A percentile compares a stretch with the other conserved stretches of the same genome.
These are phyloP conservation scores for Platichthys flesus DNA, from an alignment of 2,113 vertebrate genomes.

Conservation along the genomic window DNA sequence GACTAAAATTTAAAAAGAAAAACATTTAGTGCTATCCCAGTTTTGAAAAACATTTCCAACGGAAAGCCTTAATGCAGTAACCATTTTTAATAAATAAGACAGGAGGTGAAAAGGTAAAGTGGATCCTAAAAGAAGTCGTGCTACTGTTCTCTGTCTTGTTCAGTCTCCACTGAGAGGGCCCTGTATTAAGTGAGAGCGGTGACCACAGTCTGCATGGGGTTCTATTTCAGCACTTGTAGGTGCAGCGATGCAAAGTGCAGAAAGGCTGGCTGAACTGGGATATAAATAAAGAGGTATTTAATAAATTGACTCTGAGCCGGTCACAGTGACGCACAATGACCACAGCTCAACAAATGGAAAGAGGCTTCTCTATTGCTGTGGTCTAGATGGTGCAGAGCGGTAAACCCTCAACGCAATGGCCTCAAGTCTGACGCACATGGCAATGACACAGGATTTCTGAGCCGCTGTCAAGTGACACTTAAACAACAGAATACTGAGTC, in stretches of 20 bases:
- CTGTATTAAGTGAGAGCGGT: neutral
- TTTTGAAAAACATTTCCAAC: neutral
- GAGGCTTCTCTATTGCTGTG: neutral
- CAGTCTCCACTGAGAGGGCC: constrained; percentile 54
- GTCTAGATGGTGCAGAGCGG: too few relatives aligned
- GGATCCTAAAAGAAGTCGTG: constrained; percentile 69
- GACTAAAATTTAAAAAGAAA: neutral
- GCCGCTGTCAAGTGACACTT: too few relatives aligned
- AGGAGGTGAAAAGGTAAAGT: constrained; percentile 30
- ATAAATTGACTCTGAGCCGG: neutral
- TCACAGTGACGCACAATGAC: neutral
- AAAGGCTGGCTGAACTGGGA: neutral
- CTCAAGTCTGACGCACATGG: too few relatives aligned
- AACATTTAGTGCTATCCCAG: neutral
- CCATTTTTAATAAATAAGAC: neutral
- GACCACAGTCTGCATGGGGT: neutral
- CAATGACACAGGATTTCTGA: too few relatives aligned
- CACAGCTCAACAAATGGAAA: neutral
- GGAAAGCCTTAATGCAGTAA: neutral
- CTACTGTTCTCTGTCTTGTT: constrained; percentile 73
- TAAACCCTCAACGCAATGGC: too few relatives aligned
- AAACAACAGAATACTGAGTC: neutral
- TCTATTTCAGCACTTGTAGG: neutral
- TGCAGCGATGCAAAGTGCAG: neutral
- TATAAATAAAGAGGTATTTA: neutral